Conservation (phyloP, 2,888 invertebrate species). For the Steinernema hermaphroditum region DNA sequence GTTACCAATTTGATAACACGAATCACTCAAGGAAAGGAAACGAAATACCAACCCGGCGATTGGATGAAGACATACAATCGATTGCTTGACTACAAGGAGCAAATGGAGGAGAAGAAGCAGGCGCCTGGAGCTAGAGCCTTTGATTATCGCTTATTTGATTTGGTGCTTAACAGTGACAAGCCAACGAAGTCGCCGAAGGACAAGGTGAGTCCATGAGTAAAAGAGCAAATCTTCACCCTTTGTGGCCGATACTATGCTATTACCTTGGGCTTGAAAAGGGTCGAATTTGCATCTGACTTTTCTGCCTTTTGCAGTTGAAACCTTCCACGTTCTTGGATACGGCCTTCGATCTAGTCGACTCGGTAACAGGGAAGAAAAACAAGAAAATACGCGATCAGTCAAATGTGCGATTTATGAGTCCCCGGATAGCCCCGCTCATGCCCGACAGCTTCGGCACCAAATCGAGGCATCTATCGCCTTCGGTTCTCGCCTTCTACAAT, state of each 20-base stretch:
- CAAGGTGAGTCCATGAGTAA: background rate
- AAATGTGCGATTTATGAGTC: conserved; percentile 46
- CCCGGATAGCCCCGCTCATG: conserved; percentile 58
- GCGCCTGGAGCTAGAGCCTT: conserved; percentile 56
- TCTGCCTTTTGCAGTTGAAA: background rate
- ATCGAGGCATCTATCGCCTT: conserved; percentile 51
- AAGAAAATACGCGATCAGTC: background rate
- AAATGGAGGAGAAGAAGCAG: conserved; percentile 38
- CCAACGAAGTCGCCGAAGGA: conserved; percentile 13
- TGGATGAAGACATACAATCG: conserved; percentile 23
- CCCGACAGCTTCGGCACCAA: conserved; percentile 50
- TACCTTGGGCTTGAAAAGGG: too few relatives aligned
- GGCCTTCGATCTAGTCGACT: background rate
- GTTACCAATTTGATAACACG: conserved; percentile 6
- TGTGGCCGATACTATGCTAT: too few relatives aligned
- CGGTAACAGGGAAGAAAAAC: background rate
- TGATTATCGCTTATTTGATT: conserved; percentile 57
- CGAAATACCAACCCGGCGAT: background rate
- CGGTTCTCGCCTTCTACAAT: conserved; percentile 59
- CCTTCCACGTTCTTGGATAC: background rate
- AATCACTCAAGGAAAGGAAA: background rate
- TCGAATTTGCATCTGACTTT: background rate
- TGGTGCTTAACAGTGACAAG: conserved; percentile 44
- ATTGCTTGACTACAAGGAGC: conserved; percentile 34
- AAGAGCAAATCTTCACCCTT: background rate